Percentiles rank a stretch among this genome's conserved stretches.
Evolutionary conservation across 2,797 vertebrate species (phyloP).

Genomic region (Dipus sagitta): DNA sequence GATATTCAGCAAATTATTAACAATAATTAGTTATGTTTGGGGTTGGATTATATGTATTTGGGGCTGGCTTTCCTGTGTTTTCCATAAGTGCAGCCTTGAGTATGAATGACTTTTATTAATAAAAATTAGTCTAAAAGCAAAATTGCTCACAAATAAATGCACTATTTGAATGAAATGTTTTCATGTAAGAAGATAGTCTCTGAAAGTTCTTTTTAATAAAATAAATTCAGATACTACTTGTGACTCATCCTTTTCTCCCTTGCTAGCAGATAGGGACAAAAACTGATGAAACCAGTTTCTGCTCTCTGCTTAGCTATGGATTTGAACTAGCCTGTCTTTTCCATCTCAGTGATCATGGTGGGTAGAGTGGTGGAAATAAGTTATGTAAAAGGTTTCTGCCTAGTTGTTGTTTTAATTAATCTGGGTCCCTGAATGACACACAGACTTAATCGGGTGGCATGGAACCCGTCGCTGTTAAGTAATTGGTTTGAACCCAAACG

Average conservation of each 20-base stretch:
- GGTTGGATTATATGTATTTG: background rate
- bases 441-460: slow-evolving; percentile 71
- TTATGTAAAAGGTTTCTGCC: slow-evolving; percentile 74
- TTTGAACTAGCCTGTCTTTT: slow-evolving; percentile 48
- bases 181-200: background rate
- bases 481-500: slow-evolving; percentile 80
- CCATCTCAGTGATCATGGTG: slow-evolving; percentile 53
- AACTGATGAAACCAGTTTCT: background rate
- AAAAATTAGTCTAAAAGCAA: slow-evolving; percentile 44
- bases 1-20: background rate
- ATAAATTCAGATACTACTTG: background rate
- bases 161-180: background rate
- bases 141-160: background rate
- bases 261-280: background rate
- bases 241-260: background rate
- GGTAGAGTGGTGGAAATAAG: slow-evolving; percentile 72
- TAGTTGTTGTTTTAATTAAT: slow-evolving; percentile 84
- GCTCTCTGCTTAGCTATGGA: background rate
- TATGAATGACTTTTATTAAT: background rate
- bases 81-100: background rate
- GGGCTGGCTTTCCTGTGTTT: background rate
- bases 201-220: background rate
- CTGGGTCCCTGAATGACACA: slow-evolving; percentile 76
- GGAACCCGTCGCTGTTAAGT: slow-evolving; percentile 81
- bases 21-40: background rate